phyloP scores from a whole-genome alignment of 2,113 vertebrate species.

The Atlantisia rogersi region DNA sequence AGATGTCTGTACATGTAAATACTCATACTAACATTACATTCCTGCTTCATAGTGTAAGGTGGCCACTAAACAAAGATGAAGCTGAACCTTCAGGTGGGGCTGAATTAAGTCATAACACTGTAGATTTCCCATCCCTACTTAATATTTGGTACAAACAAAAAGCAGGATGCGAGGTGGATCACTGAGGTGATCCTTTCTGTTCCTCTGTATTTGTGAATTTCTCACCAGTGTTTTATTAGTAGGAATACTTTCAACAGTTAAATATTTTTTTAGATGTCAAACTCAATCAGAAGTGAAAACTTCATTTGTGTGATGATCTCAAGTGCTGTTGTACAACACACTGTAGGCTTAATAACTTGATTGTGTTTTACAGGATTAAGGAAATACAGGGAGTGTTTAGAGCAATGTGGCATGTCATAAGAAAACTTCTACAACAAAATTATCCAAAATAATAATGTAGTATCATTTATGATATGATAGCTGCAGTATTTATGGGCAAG shows the following conservation, averaged over 20 bases:
- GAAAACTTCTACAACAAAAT: background rate
- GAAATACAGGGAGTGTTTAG: background rate
- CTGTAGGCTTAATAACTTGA: background rate
- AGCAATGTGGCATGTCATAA: background rate
- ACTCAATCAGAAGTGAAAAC: background rate
- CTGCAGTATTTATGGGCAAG: background rate
- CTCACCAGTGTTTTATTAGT: background rate
- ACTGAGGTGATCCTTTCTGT: background rate
- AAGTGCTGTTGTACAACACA: background rate
- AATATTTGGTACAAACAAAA: background rate
- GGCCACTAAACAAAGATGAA: background rate
- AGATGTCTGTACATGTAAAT: background rate
- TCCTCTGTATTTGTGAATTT: background rate
- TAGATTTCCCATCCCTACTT: background rate
- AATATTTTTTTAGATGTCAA: background rate
- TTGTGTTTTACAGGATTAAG: background rate
- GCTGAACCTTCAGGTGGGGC: background rate
- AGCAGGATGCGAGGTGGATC: background rate
- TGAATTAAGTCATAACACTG: background rate
- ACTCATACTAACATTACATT: background rate
- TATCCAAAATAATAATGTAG: background rate
- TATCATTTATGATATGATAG: background rate
- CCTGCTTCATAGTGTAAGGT: background rate
- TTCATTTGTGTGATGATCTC: background rate
- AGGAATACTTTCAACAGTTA: background rate